Evolutionary conservation across 1,140 invertebrate species (phyloP).

Genomic region (Ctenoplectra terminalis): DNA sequence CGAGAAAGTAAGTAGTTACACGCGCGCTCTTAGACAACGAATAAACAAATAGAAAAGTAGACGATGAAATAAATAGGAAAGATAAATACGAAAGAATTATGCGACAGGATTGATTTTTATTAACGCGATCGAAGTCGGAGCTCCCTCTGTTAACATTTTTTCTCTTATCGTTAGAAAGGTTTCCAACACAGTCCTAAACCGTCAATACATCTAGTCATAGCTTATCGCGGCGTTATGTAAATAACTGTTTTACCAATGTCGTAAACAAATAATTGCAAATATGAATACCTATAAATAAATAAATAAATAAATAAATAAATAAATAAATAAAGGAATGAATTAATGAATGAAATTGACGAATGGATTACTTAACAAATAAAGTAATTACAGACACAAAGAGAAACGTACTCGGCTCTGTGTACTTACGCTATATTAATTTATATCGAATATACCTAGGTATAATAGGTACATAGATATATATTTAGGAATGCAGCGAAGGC

Average conservation of each 20-base stretch:
- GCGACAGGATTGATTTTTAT: neutral
- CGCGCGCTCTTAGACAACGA: slow-evolving; percentile 31
- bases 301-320: slow-evolving; percentile 64
- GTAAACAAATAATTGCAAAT: slow-evolving; percentile 64
- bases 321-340: no score
- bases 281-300: slow-evolving; percentile 59
- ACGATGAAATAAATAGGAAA: neutral
- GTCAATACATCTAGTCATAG: slow-evolving; percentile 79
- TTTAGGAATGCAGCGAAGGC: no score
- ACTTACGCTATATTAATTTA: no score
- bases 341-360: slow-evolving; percentile 10
- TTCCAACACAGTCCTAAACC: slow-evolving; percentile 74
- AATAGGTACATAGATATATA: no score
- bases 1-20: neutral
- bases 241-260: slow-evolving; percentile 78
- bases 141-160: slow-evolving; percentile 59
- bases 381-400: no score
- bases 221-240: slow-evolving; percentile 76
- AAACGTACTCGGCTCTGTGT: no score
- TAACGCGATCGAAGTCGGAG: neutral
- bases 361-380: no score
- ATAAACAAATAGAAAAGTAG: neutral
- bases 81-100: neutral
- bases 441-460: no score
- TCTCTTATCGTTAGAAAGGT: slow-evolving; percentile 67